Percentiles rank a stretch among this genome's conserved stretches.
Evolutionary conservation across 35 echinoderm and acorn worm species (phyloP).

Genomic region (Chiridota heheva): DNA sequence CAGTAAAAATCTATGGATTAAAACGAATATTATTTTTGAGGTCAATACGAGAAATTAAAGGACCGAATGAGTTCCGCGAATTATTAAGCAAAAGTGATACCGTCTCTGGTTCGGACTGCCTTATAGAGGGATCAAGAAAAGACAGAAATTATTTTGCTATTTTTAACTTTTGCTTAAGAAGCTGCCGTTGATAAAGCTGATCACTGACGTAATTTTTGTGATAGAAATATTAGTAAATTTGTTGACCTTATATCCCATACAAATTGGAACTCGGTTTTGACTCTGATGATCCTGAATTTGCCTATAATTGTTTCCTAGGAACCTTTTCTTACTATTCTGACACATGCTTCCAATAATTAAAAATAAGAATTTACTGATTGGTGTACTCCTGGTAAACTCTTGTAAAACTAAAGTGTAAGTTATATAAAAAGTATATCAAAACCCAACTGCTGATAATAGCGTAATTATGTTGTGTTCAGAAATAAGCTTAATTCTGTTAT

Average conservation of each 20-base stretch:
- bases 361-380: background rate
- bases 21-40: conserved; percentile 49
- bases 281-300: no score
- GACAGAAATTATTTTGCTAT: conserved; percentile 64
- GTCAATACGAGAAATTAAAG: conserved; percentile 14
- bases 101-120: conserved; percentile 65
- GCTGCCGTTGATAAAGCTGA: no score
- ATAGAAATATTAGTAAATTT: background rate
- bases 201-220: no score
- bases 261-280: no score
- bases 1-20: no score
- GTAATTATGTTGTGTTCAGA: no score
- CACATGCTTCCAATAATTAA: no score
- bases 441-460: no score
- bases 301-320: no score
- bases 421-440: background rate
- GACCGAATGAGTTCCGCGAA: conserved; percentile 26
- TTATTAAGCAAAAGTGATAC: conserved; percentile 39
- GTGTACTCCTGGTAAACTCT: no score
- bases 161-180: conserved; percentile 39
- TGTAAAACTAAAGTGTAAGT: background rate
- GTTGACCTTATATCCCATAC: no score
- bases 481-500: no score
- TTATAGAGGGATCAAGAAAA: conserved; percentile 67
- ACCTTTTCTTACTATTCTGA: background rate